A percentile compares a stretch with the other conserved stretches of the same genome.
These are phyloP conservation scores for Labroides dimidiatus DNA, from an alignment of 2,797 vertebrate genomes.

Conservation along the genomic window DNA sequence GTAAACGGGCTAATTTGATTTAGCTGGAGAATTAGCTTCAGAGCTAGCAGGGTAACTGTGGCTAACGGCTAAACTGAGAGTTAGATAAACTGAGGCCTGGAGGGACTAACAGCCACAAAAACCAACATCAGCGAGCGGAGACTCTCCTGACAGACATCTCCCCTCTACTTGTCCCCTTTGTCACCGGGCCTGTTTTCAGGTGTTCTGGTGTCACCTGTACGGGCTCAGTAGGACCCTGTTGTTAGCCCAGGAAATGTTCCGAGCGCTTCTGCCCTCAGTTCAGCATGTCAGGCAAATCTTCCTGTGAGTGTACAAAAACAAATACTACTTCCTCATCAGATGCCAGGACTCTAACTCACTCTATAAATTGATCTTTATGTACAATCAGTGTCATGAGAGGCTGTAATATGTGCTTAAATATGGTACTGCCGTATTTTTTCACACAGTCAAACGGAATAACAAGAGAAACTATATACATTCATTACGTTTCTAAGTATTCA, in stretches of 20 bases:
- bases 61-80: no score
- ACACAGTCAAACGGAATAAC: no score
- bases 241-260: conserved; percentile 51
- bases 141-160: background rate
- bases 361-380: no score
- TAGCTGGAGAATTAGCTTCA: conserved; percentile 42
- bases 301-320: background rate
- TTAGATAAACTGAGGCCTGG: background rate
- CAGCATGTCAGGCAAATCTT: conserved; percentile 18
- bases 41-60: conserved; percentile 28
- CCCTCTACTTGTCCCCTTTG: background rate
- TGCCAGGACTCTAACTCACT: background rate
- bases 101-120: conserved; percentile 5
- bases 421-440: no score
- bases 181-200: background rate
- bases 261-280: rapidly evolving
- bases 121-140: background rate
- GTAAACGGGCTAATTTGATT: conserved; percentile 21
- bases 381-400: no score
- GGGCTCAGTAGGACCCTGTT: conserved; percentile 46
- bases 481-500: no score
- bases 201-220: conserved; percentile 30
- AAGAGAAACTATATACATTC: no score
- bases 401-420: no score
- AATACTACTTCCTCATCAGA: background rate